Conservation (phyloP, 2,888 invertebrate genomes). For the Watsonalla cultraria region DNA sequence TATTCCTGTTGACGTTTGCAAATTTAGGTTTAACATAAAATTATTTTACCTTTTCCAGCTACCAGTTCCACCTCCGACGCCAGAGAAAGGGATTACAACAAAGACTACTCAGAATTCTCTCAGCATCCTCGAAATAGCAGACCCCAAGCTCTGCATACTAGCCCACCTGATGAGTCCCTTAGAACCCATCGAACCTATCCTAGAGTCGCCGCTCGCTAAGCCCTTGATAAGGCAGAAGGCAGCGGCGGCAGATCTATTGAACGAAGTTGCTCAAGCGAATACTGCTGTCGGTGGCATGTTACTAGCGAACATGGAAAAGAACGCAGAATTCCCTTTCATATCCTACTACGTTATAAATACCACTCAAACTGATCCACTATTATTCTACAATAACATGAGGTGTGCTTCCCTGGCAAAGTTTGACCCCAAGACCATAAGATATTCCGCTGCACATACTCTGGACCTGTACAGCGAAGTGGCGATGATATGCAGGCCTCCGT, state of each 20-base stretch:
- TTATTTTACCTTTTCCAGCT: conserved; percentile 51
- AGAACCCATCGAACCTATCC: conserved; percentile 90
- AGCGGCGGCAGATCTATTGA: conserved; percentile 87
- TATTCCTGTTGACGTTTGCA: too few species aligned
- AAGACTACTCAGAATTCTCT: conserved; percentile 82
- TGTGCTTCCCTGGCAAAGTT: conserved; percentile 91
- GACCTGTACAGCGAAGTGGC: conserved; percentile 95
- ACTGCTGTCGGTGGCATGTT: conserved; percentile 90
- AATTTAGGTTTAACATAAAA: conserved; percentile 4
- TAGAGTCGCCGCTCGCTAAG: conserved; percentile 90
- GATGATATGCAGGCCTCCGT: conserved; percentile 92
- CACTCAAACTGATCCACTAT: conserved; percentile 89
- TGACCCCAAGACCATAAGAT: conserved; percentile 86
- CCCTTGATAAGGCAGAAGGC: conserved; percentile 88
- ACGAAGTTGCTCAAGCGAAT: conserved; percentile 85
- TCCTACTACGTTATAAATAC: conserved; percentile 94
- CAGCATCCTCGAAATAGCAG: conserved; percentile 90
- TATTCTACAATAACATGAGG: conserved; percentile 91
- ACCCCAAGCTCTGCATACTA: conserved; percentile 92
- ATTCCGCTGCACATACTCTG: conserved; percentile 92
- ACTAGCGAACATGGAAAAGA: conserved; percentile 93
- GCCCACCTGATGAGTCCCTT: conserved; percentile 94
- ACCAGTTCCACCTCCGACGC: conserved; percentile 81
- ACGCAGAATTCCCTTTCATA: conserved; percentile 94
- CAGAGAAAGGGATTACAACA: conserved; percentile 79